Base-by-base conservation (phyloP, 2,888 invertebrate species). In the Limnephilus rhombicus region DNA sequence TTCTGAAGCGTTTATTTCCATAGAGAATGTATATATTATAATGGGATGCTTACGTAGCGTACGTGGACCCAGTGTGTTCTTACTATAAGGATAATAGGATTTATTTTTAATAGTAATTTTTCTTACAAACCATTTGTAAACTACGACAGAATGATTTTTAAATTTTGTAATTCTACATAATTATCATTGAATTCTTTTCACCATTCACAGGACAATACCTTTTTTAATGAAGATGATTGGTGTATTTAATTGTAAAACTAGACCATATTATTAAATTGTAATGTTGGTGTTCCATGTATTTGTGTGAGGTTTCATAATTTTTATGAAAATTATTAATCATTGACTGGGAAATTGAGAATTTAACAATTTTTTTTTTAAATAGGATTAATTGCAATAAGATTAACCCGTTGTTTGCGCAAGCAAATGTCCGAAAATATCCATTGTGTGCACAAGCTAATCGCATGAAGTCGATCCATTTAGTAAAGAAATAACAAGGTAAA, bases 181-280 rank as follows among this genome's bases (percentile, higher is more conserved):
- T 83, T 83, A 34, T 37, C 37, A 37, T 83, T 37, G 37, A 37
- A 18, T 37, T 83, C 18, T 83, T 83, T 83, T 37, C 83, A 37
- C 41, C 83, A 83, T 83, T 83, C 41, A 83, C 83, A 37, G 83
- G 34, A 83, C 83, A 83, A 83, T 83, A 83, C 41, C 53, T 7
- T 68, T 68, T 68, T 68, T 68, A 68, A 68, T 68, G n/a, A 68
- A n/a, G 24, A 68, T 24, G 68, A 68, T 68, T 68, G 68, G 24
- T 68, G 68, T 68, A 24, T 68, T 68, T 68, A 68, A 68, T 68
- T 9, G 68, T 68, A 68, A 68, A 68, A 68, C 68, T 68, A 68
- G 68, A 68, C 68, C 68, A 24, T 68, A 68, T 68, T 24, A 68
- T 68, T 68, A 68, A 68, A 68, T 68, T 68, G 68, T 68, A 68